Base-by-base conservation (phyloP, 1,140 invertebrate species). In the Nilaparvata lugens region DNA sequence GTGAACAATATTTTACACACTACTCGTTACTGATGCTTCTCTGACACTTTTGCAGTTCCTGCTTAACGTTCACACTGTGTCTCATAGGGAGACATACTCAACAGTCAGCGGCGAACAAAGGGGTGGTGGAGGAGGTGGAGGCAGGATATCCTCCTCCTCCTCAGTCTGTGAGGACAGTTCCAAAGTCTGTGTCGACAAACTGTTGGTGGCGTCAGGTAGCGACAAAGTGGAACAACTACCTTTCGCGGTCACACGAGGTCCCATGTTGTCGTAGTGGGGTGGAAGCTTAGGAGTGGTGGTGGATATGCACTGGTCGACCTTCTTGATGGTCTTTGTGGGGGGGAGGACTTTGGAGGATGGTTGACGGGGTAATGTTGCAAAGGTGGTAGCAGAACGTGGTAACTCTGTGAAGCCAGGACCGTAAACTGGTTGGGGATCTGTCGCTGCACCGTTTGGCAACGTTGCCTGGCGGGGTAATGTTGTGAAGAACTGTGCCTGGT, bases 251-350 rank as follows among this genome's bases (percentile, higher is more conserved):
- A 92, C 88, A 66, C 91, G 78, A 24, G 88, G 87, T 1, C 91
- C 91, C 84, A 94, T 89, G 70, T 92, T 92, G 72, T 94, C 91
- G 72, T 93, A 93, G 31, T 84, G 81, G 16, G 84, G 81, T 5
- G 74, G 45, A 11, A 23, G 45, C 18, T 19, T 48, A 16, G 45
- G 16, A 5, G 16, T 35, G 31, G 31, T 35, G 31, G 67, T 55
- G 35, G 58, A 14, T 31, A 42, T 35, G 21, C 45, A 18, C 45
- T 11, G 63, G 9, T 48, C 45, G 2, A 48, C 45, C 11, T n/a
- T n/a, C n/a, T n/a, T n/a, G n/a, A n/a, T n/a, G n/a, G 72, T 94
- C 91, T 71, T 93, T 93, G 31, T 84, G 81, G 16, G 84, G 81
- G 5, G 74, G 45, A 11, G 14, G 45, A 48, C 45, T 16, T 48